phyloP scores from a whole-genome alignment of 2,113 vertebrate species.

The Notothenia coriiceps region DNA sequence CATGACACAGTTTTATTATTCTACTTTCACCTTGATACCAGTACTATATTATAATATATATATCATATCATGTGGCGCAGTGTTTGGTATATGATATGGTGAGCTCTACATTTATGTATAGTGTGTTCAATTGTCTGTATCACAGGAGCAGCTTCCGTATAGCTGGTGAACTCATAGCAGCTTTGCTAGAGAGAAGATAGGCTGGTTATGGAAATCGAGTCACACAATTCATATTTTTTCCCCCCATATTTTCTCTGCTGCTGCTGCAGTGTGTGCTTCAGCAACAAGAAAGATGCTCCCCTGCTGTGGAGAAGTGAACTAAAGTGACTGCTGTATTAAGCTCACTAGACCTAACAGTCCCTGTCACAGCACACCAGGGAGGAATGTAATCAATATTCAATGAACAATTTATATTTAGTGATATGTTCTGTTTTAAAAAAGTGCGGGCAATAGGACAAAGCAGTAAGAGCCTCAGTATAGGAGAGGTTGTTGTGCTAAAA shows the following conservation, averaged over 20 bases:
- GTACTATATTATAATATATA: not conserved
- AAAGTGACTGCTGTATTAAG: constrained; percentile 13
- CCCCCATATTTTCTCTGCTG: not conserved
- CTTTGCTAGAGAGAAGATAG: constrained; percentile 20
- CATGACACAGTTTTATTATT: not conserved
- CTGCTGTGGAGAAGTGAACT: constrained; percentile 7
- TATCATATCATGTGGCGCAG: not conserved
- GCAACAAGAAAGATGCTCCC: constrained; percentile 9
- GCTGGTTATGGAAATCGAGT: constrained; percentile 33
- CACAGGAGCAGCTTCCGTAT: constrained; percentile 14
- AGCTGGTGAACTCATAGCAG: not conserved
- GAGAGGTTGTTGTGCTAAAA: constrained; percentile 24
- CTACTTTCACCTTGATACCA: constrained; percentile 13
- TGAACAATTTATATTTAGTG: constrained; percentile 1
- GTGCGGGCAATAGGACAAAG: not conserved
- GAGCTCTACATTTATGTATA: not conserved
- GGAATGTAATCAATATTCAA: constrained; percentile 25
- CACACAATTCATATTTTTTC: constrained; percentile 16
- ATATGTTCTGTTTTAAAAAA: not conserved
- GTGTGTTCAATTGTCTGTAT: constrained; percentile 4
- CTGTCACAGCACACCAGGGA: constrained; percentile 10
- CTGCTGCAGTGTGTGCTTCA: constrained; percentile 1
- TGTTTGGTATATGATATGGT: constrained; percentile 2
- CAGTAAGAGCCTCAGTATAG: not conserved
- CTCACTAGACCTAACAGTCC: constrained; percentile 10